Conservation (phyloP, 2,113 vertebrate genomes). For the Chloropsis hardwickii region DNA sequence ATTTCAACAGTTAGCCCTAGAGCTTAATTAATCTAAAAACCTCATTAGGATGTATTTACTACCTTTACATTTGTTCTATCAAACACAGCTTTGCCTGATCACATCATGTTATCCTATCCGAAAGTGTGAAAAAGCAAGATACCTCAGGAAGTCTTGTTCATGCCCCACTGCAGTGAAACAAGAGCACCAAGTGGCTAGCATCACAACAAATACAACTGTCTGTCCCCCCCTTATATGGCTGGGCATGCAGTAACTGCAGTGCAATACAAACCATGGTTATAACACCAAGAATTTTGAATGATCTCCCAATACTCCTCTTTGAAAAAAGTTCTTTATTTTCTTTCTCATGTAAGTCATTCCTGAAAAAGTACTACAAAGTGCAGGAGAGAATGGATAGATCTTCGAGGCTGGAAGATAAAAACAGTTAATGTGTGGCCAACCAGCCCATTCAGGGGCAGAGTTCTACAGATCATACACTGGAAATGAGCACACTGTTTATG, state of each 20-base stretch:
- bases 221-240: neutral
- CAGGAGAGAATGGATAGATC: neutral
- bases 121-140: neutral
- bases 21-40: neutral
- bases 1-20: neutral
- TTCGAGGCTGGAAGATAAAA: neutral
- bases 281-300: neutral
- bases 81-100: neutral
- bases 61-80: neutral
- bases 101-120: neutral
- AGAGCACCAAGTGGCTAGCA: neutral
- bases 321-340: neutral
- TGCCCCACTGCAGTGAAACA: neutral
- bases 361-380: neutral
- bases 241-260: neutral
- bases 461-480: neutral
- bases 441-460: neutral
- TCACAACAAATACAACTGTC: neutral
- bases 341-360: neutral
- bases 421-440: neutral
- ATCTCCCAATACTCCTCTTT: neutral
- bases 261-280: neutral
- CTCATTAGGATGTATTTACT: neutral
- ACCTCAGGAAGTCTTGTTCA: neutral
- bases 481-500: neutral